A percentile compares a stretch with the other conserved stretches of the same genome.
Evolutionary conservation across 1,140 invertebrate genomes (phyloP).

Genomic region (Oppia nitens): DNA sequence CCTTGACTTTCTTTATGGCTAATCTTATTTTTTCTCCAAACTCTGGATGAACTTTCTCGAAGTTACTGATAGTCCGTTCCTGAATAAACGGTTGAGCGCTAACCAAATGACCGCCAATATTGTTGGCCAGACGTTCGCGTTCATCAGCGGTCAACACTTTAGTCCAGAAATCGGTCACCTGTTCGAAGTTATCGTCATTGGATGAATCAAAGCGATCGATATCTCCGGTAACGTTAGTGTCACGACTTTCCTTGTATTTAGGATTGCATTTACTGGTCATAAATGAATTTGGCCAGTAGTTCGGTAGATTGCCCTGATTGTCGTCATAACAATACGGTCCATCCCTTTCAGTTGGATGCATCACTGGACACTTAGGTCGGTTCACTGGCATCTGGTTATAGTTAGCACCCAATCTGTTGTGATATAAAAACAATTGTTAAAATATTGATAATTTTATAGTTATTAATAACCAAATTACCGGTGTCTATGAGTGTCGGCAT

Average conservation of each 20-base stretch:
- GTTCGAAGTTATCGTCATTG: slow-evolving; percentile 77
- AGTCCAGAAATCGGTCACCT: slow-evolving; percentile 61
- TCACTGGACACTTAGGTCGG: slow-evolving; percentile 49
- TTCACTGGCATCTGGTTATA: slow-evolving; percentile 89
- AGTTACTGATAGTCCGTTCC: slow-evolving; percentile 33
- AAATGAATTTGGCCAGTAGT: slow-evolving; percentile 19
- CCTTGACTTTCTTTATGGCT: slow-evolving; percentile 4
- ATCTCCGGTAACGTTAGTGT: slow-evolving; percentile 14
- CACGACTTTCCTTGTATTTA: slow-evolving; percentile 17
- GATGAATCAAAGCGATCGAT: slow-evolving; percentile 51
- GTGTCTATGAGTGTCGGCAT: slow-evolving; percentile 84
- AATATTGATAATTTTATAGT: neutral
- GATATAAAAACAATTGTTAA: neutral
- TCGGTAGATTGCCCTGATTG: slow-evolving; percentile 19
- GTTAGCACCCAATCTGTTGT: slow-evolving; percentile 55
- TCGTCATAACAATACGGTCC: slow-evolving; percentile 38
- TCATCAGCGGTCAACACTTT: slow-evolving; percentile 49
- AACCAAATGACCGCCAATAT: slow-evolving; percentile 54
- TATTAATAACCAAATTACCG: slow-evolving; percentile 28
- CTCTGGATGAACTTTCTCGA: slow-evolving; percentile 31
- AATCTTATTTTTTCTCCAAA: slow-evolving; percentile 24
- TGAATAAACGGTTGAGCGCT: slow-evolving; percentile 68
- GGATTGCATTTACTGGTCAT: slow-evolving; percentile 1
- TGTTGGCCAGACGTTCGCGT: slow-evolving; percentile 50
- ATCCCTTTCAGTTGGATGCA: slow-evolving; percentile 69